These are phyloP conservation scores for Rugalucina vietnamica DNA, from an alignment of 2,888 invertebrate species.

Conservation along the genomic window DNA sequence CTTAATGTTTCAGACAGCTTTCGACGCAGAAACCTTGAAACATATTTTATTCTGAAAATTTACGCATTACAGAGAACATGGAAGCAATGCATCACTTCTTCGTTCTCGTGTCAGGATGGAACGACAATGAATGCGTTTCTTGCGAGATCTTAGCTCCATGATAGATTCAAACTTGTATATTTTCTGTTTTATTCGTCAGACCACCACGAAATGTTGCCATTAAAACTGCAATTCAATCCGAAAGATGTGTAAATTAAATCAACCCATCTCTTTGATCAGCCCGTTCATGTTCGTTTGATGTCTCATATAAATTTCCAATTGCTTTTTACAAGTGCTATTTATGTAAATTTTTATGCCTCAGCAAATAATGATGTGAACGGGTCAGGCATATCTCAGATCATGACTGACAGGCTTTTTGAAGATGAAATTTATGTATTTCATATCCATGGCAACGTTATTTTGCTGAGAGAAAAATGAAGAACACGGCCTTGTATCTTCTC, in stretches of 20 bases:
- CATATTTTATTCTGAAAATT: no score
- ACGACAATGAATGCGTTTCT: background rate
- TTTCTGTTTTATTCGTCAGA: conserved; percentile 34
- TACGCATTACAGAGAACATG: no score
- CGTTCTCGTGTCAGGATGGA: no score
- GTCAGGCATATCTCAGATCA: conserved; percentile 48
- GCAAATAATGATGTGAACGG: conserved; percentile 59
- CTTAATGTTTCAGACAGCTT: no score
- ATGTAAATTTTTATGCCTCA: conserved; percentile 65
- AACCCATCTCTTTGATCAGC: conserved; percentile 57
- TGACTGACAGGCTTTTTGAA: conserved; percentile 54
- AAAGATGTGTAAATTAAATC: conserved; percentile 65
- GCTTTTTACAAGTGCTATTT: conserved; percentile 67
- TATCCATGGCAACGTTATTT: no score
- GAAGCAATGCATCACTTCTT: no score
- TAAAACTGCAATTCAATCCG: conserved; percentile 62
- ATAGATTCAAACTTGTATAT: conserved; percentile 32
- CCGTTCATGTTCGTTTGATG: conserved; percentile 57
- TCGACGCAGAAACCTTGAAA: no score
- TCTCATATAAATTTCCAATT: conserved; percentile 62
- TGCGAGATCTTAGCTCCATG: conserved; percentile 9
- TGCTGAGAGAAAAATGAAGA: no score
- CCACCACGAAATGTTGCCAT: conserved; percentile 60
- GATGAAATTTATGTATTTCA: conserved; percentile 1
- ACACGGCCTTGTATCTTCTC: background rate